These are phyloP conservation scores for Prionailurus viverrinus DNA, from an alignment of 2,113 vertebrate genomes.

Conservation along the genomic window DNA sequence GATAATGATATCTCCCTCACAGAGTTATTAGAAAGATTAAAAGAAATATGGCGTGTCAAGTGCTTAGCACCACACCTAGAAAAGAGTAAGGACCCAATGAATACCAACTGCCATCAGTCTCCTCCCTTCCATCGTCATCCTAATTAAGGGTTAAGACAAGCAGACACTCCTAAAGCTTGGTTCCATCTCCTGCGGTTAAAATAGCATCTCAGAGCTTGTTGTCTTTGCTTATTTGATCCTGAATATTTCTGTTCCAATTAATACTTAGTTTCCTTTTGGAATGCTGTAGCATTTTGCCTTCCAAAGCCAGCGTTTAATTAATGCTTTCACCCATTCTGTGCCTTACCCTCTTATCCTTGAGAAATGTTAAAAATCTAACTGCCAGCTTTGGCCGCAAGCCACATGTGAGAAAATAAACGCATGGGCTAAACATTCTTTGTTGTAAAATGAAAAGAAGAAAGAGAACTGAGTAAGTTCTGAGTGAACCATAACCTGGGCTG, in stretches of 20 bases:
- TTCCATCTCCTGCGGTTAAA: neutral
- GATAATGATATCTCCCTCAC: neutral
- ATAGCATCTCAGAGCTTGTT: neutral
- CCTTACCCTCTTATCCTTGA: neutral
- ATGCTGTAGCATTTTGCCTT: neutral
- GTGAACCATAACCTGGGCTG: neutral
- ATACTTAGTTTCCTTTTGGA: neutral
- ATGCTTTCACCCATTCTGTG: neutral
- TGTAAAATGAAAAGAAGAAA: constrained; percentile 26
- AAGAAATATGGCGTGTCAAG: neutral
- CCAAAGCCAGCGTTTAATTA: neutral
- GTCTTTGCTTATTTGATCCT: neutral
- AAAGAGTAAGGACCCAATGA: neutral
- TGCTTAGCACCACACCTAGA: neutral
- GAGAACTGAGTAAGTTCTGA: neutral
- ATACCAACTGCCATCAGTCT: neutral
- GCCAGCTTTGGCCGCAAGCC: neutral
- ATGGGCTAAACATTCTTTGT: neutral
- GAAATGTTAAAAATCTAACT: constrained; percentile 37
- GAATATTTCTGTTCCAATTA: neutral
- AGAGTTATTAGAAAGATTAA: neutral
- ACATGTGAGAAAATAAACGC: neutral
- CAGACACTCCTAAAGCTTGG: neutral
- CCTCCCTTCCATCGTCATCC: neutral
- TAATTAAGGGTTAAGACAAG: neutral